Base-by-base conservation (phyloP, 1,140 invertebrate genomes). In the Leptopilina boulardi region DNA sequence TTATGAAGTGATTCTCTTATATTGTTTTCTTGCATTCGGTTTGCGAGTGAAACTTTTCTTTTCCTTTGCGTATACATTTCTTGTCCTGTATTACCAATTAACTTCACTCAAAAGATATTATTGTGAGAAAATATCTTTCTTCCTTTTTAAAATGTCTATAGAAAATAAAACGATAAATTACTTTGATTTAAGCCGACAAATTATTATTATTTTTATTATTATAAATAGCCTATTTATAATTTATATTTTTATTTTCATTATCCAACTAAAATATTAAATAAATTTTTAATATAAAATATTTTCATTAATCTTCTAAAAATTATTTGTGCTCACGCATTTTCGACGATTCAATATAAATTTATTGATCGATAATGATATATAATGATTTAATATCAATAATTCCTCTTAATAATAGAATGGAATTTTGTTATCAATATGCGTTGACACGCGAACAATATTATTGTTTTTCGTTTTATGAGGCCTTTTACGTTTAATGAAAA, bases 11-110 rank as follows among this genome's bases (percentile, higher is more conserved):
- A 56, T 70, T 74, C 26, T 3, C 8, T 70, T 54, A 34, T 41
- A 15, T n/a, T 75, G n/a, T 51, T 51, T 51, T 51, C 47, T 70
- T 71, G 23, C 21, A 70, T 51, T 75, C 18, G 10, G 59, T 30
- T 66, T 38, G 5, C 9, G 3, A 11, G 26, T 5, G 3, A 13
- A 8, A 23, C 4, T 0, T 30, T 66, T 18, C 4, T n/a, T n/a
- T 66, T 23, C 15, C 11, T 0, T 15, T 34, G 0, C 13, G 26
- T 56, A n/a, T 9, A 9, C 8, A 66, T 66, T 66, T 66, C 15
- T 66, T 66, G 23, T 13, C 56, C 23, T 59, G 21, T n/a, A 30
- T 66, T 75, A 44, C 19, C 38, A 51, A 51, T 51, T 51, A 51
- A 18, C 47, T 18, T 51, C 8, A 51, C 13, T 47, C 2, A 18